Conservation (phyloP, 2,113 vertebrate species). For the Garra rufa region DNA sequence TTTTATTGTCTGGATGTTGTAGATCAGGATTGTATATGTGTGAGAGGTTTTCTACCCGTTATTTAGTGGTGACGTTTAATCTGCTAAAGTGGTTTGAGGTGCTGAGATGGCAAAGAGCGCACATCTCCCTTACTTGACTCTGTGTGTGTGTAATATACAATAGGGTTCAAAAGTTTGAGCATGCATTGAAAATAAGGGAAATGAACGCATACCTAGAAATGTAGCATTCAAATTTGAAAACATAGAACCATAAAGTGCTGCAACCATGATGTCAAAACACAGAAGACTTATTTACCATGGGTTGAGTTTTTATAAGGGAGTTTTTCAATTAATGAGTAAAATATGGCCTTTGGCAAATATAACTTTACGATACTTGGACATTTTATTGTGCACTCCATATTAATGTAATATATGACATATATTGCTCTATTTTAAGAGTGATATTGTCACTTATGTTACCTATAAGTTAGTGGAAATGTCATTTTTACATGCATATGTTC, state of each 20-base stretch:
- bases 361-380: too few species aligned
- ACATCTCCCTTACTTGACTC: background rate
- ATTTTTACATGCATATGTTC: background rate
- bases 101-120: slow-evolving; percentile 7
- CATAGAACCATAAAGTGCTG: background rate
- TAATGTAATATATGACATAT: too few species aligned
- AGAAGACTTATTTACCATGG: too few species aligned
- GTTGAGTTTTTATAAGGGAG: background rate
- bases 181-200: background rate
- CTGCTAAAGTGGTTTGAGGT: slow-evolving; percentile 19
- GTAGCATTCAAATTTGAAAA: background rate
- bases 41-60: background rate
- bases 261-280: too few species aligned
- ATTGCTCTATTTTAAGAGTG: too few species aligned
- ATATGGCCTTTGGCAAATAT: background rate
- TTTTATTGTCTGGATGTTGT: background rate
- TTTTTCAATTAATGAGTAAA: background rate
- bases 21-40: slow-evolving; percentile 8
- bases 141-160: background rate
- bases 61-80: slow-evolving; percentile 33
- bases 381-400: too few species aligned
- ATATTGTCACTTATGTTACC: too few species aligned
- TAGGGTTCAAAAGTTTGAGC: slow-evolving; percentile 1
- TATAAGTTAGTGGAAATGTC: too few species aligned
- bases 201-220: background rate